phyloP scores from a whole-genome alignment of 2,113 vertebrate species.

The Antechinus stuartii region DNA sequence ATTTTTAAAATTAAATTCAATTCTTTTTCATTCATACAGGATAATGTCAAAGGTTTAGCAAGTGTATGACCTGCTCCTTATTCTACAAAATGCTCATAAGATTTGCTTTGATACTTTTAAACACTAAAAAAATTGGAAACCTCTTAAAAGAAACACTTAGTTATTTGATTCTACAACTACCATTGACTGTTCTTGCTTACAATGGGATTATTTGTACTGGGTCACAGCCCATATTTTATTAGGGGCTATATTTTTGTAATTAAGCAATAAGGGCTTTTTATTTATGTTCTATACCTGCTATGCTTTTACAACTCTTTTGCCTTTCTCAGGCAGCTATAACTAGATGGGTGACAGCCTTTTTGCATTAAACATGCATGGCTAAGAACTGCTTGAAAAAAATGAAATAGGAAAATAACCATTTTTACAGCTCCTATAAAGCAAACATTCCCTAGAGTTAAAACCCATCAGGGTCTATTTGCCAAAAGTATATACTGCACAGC shows the following conservation, averaged over 20 bases:
- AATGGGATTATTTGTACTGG: constrained; percentile 42
- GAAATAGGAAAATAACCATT: constrained; percentile 26
- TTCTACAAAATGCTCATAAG: constrained; percentile 3
- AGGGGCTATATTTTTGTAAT: constrained; percentile 23
- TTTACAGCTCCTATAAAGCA: constrained; percentile 44
- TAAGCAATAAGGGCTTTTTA: constrained; percentile 33
- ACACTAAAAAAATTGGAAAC: constrained; percentile 3
- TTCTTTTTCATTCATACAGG: constrained; percentile 6
- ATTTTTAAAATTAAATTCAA: background rate
- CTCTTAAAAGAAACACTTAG: background rate
- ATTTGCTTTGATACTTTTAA: constrained; percentile 9
- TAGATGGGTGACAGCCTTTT: background rate
- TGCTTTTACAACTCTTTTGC: constrained; percentile 60
- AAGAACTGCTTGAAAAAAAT: background rate
- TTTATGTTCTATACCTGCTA: constrained; percentile 22
- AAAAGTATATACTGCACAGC: background rate
- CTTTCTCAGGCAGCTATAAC: constrained; percentile 4
- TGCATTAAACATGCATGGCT: background rate
- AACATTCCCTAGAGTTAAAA: background rate
- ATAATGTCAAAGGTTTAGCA: constrained; percentile 18
- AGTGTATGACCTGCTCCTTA: constrained; percentile 11
- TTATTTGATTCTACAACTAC: background rate
- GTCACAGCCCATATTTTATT: constrained; percentile 1
- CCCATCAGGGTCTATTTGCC: constrained; percentile 28
- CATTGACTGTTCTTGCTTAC: constrained; percentile 41